Percentiles rank a stretch among this genome's conserved stretches.
Conservation (phyloP, 2,797 vertebrate genomes). For the Microctenopoma stevenorrisi region DNA sequence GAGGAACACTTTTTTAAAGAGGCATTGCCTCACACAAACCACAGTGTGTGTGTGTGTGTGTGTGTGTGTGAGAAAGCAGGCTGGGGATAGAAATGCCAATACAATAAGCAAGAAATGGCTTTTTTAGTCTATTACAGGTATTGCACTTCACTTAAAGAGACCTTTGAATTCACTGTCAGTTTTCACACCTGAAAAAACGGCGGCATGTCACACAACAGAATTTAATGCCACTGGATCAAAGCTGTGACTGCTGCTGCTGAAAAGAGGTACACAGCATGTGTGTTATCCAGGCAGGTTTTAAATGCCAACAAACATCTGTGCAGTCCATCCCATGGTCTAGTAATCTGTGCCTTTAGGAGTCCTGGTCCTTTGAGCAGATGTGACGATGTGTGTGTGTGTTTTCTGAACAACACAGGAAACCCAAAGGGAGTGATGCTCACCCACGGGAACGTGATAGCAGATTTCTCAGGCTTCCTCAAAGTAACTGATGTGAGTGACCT, state of each 20-base stretch:
- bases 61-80: neutral
- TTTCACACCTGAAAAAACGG: no score
- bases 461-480: conserved; percentile 98
- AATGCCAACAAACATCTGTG: no score
- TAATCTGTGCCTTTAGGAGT: no score
- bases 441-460: conserved; percentile 96
- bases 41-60: neutral
- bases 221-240: no score
- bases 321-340: no score
- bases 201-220: no score
- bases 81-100: neutral
- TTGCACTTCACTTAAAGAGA: neutral
- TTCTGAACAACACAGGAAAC: conserved; percentile 84
- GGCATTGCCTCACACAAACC: conserved; percentile 14
- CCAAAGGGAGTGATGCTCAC: conserved; percentile 99
- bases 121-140: neutral
- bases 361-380: no score
- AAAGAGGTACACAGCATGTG: no score
- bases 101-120: neutral
- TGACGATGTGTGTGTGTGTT: neutral
- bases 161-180: no score
- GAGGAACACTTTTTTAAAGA: conserved; percentile 1
- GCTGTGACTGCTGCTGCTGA: no score
- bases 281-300: no score
- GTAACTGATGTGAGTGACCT: conserved; percentile 93